Conservation (phyloP, 2,888 invertebrate genomes). For the Conchocele bisecta region DNA sequence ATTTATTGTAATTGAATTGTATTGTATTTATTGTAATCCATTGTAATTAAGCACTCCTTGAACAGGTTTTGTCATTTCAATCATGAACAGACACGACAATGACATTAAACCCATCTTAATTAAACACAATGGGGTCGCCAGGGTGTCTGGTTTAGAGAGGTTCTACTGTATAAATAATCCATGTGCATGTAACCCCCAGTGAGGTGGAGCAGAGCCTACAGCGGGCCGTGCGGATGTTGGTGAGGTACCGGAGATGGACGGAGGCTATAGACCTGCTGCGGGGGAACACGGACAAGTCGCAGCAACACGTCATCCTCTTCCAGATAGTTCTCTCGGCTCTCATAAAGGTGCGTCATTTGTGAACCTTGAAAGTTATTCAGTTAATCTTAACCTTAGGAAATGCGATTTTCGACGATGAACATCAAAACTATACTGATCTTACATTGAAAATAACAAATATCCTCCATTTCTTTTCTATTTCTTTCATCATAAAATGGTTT, state of each 20-base stretch:
- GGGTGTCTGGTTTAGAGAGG: no score
- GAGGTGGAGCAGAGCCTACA: constrained; percentile 61
- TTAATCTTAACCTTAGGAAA: not conserved
- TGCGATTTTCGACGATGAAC: not conserved
- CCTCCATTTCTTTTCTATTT: not conserved
- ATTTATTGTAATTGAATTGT: no score
- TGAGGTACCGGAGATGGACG: constrained; percentile 65
- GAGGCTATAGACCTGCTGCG: constrained; percentile 62
- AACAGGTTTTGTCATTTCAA: no score
- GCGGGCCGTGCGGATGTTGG: constrained; percentile 60
- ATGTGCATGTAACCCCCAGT: constrained; percentile 42
- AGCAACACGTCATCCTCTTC: constrained; percentile 50
- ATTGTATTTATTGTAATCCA: no score
- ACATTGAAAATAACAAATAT: no score
- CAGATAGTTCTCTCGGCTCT: constrained; percentile 52
- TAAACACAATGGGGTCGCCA: no score
- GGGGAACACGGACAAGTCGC: constrained; percentile 48
- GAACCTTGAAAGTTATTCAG: not conserved
- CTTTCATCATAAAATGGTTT: not conserved
- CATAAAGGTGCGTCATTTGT: constrained; percentile 48
- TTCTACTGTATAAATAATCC: no score
- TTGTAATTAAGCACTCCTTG: no score
- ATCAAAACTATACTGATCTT: not conserved
- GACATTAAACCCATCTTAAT: no score
- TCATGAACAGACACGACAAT: no score